Conservation (phyloP, 1,140 invertebrate species). For the Drosophila insularis region DNA sequence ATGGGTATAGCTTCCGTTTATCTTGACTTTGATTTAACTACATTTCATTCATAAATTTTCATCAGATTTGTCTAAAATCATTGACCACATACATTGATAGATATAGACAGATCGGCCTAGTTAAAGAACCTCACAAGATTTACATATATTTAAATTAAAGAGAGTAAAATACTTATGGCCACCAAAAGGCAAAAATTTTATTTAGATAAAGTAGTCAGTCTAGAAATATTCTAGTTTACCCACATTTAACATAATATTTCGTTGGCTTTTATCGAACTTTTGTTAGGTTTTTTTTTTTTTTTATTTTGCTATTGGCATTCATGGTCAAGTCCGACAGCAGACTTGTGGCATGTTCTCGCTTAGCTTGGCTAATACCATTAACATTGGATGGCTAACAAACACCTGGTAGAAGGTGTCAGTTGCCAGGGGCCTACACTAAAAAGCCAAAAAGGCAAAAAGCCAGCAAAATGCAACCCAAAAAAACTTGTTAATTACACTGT, state of each 20-base stretch:
- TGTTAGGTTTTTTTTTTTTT: not conserved
- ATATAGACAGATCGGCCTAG: no score
- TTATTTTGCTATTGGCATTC: slow-evolving; percentile 22
- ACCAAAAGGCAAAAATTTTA: no score
- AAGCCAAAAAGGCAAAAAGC: not conserved
- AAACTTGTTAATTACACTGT: slow-evolving; percentile 16
- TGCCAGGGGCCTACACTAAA: not conserved
- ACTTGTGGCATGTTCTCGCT: slow-evolving; percentile 37
- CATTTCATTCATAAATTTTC: no score
- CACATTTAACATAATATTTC: not conserved
- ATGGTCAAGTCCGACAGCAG: slow-evolving; percentile 19
- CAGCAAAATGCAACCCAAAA: not conserved
- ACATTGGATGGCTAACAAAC: slow-evolving; percentile 54
- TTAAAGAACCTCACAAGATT: no score
- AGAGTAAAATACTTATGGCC: no score
- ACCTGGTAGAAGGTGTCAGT: not conserved
- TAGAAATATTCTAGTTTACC: no score
- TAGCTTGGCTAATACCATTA: slow-evolving; percentile 60
- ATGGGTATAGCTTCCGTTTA: no score
- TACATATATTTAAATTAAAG: no score
- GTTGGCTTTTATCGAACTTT: not conserved
- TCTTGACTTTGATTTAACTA: no score
- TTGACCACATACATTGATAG: no score
- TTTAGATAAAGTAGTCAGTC: no score
- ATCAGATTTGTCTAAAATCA: no score